phyloP scores from a whole-genome alignment of 2,113 vertebrate genomes.

The Asarcornis scutulata region DNA sequence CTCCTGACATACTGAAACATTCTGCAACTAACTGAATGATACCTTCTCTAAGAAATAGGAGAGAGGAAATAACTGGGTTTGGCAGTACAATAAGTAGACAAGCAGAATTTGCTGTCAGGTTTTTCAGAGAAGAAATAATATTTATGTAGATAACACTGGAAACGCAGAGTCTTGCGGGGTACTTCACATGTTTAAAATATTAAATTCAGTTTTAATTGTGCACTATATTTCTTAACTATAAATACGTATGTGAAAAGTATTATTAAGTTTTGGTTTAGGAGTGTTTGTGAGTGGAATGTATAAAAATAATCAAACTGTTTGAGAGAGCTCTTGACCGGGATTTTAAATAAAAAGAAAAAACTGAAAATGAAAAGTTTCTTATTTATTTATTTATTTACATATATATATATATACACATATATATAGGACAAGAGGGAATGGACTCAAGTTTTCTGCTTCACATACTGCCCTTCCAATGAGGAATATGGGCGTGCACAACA shows the following conservation, averaged over 20 bases:
- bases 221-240: neutral
- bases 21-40: neutral
- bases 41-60: neutral
- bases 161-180: neutral
- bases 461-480: too few relatives aligned
- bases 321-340: neutral
- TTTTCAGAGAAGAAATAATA: neutral
- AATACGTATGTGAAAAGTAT: neutral
- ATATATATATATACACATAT: too few relatives aligned
- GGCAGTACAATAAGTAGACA: neutral
- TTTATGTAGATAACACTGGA: neutral
- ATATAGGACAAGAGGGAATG: too few relatives aligned
- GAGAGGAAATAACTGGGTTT: neutral
- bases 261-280: neutral
- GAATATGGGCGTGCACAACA: too few relatives aligned
- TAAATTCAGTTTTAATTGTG: neutral
- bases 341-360: neutral
- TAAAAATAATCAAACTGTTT: neutral
- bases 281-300: neutral
- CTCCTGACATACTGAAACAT: neutral
- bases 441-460: too few relatives aligned
- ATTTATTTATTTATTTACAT: neutral
- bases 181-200: neutral
- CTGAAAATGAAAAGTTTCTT: neutral
- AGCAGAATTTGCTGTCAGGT: neutral